These are phyloP conservation scores for Phalloptychus januarius DNA, from an alignment of 2,797 vertebrate species.

Conservation along the genomic window DNA sequence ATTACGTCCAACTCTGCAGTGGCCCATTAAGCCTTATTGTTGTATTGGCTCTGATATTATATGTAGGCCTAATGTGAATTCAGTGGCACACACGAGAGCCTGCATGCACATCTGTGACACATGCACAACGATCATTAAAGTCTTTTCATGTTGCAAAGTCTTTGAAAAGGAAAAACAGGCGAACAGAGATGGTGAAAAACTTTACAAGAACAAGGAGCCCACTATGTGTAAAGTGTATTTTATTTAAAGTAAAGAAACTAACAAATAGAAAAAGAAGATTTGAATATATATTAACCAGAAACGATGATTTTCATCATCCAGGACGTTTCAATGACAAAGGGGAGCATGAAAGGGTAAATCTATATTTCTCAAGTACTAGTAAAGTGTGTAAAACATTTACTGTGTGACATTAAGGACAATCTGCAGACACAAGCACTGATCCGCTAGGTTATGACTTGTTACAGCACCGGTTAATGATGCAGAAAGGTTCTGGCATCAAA, in stretches of 20 bases:
- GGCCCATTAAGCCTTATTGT: slow-evolving; percentile 56
- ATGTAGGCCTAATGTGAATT: slow-evolving; percentile 39
- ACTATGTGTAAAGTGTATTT: not conserved
- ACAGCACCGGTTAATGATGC: slow-evolving; percentile 61
- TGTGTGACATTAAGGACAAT: slow-evolving; percentile 62
- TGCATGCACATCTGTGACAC: slow-evolving; percentile 39
- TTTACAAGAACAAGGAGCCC: not conserved
- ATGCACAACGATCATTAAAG: slow-evolving; percentile 16
- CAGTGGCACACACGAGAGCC: slow-evolving; percentile 23
- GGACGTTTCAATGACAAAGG: slow-evolving; percentile 26
- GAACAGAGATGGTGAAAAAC: not conserved
- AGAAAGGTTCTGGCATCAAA: slow-evolving; percentile 64
- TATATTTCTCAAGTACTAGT: slow-evolving; percentile 42
- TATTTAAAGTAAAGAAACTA: not conserved
- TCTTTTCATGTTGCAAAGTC: not conserved
- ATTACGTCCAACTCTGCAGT: slow-evolving; percentile 43
- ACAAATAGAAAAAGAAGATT: not conserved
- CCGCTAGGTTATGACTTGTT: slow-evolving; percentile 34
- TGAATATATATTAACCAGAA: not conserved
- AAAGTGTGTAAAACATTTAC: slow-evolving; percentile 68
- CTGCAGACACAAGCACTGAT: slow-evolving; percentile 55
- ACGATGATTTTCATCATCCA: slow-evolving; percentile 7
- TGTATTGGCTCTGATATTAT: slow-evolving; percentile 36
- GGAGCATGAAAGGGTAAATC: slow-evolving; percentile 42
- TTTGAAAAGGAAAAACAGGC: not conserved